Evolutionary conservation across 2,797 vertebrate genomes (phyloP).

Genomic region (Microctenopoma lineatum): DNA sequence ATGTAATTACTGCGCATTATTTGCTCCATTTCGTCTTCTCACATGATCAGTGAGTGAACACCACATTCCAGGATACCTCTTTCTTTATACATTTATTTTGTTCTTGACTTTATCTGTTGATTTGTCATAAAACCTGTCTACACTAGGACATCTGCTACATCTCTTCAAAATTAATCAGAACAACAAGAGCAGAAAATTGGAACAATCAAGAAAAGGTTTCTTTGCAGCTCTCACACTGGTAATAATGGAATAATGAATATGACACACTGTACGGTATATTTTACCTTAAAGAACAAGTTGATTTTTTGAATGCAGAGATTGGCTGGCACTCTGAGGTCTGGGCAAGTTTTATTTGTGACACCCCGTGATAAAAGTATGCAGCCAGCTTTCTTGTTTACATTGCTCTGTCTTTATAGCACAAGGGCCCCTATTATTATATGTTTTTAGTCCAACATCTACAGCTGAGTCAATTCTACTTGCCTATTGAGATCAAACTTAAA

Average conservation of each 20-base stretch:
- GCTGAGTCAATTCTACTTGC: slow-evolving; percentile 21
- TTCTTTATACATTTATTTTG: slow-evolving; percentile 79
- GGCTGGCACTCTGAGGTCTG: slow-evolving; percentile 28
- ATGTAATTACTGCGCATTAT: slow-evolving; percentile 33
- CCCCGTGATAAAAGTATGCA: slow-evolving; percentile 2
- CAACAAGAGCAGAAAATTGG: slow-evolving; percentile 32
- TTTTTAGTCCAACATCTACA: slow-evolving; percentile 34
- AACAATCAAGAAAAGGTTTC: slow-evolving; percentile 7
- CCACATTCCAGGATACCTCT: slow-evolving; percentile 27
- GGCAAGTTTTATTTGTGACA: slow-evolving; percentile 39
- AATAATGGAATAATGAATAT: slow-evolving; percentile 27
- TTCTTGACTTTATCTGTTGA: slow-evolving; percentile 72
- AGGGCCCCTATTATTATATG: slow-evolving; percentile 26
- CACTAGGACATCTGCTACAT: slow-evolving; percentile 66
- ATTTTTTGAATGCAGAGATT: slow-evolving; percentile 38
- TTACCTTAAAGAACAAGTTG: slow-evolving; percentile 42
- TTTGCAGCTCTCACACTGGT: slow-evolving; percentile 18
- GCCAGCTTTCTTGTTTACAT: slow-evolving; percentile 5
- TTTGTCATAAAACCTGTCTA: slow-evolving; percentile 69
- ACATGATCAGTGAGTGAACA: slow-evolving; percentile 32
- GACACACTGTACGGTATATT: slow-evolving; percentile 39
- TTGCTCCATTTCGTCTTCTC: slow-evolving; percentile 25
- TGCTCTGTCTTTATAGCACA: slow-evolving; percentile 30
- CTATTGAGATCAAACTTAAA: slow-evolving; percentile 6
- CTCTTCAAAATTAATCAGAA: slow-evolving; percentile 52